Conservation (phyloP, 2,113 vertebrate genomes). For the Acanthochromis polyacanthus region DNA sequence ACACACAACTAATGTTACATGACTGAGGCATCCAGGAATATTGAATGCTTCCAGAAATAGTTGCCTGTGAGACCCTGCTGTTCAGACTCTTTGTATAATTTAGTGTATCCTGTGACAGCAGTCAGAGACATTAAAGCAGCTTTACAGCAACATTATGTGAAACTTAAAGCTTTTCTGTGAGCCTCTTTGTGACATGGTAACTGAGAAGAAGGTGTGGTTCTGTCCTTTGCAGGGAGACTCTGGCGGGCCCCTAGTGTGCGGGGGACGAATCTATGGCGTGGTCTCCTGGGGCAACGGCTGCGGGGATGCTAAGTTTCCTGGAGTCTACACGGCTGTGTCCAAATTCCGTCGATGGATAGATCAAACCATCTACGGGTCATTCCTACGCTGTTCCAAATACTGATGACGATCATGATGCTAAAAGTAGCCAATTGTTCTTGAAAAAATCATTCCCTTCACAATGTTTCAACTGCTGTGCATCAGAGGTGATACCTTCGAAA, state of each 20-base stretch:
- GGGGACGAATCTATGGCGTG: constrained; percentile 81
- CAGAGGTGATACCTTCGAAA: neutral
- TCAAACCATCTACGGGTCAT: constrained; percentile 79
- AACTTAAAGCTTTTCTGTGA: constrained; percentile 11
- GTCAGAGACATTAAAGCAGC: neutral
- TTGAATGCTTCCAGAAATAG: neutral
- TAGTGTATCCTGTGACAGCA: constrained; percentile 17
- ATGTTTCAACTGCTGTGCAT: neutral
- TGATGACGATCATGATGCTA: neutral
- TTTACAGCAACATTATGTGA: neutral
- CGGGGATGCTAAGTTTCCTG: constrained; percentile 80
- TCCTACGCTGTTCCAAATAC: constrained; percentile 48
- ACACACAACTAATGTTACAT: neutral
- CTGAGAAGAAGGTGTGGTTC: constrained; percentile 16
- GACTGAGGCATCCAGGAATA: neutral
- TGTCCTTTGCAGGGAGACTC: constrained; percentile 81
- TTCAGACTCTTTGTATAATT: constrained; percentile 10
- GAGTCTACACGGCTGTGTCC: constrained; percentile 84
- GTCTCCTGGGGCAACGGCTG: constrained; percentile 86
- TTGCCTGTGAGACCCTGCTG: neutral
- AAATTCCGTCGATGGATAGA: constrained; percentile 86
- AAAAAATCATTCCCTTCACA: neutral
- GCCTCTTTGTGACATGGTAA: neutral
- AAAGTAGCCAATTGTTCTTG: neutral
- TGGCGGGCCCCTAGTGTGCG: constrained; percentile 83